Evolutionary conservation across 2,888 invertebrate species (phyloP).

Genomic region (Andrena praecox): DNA sequence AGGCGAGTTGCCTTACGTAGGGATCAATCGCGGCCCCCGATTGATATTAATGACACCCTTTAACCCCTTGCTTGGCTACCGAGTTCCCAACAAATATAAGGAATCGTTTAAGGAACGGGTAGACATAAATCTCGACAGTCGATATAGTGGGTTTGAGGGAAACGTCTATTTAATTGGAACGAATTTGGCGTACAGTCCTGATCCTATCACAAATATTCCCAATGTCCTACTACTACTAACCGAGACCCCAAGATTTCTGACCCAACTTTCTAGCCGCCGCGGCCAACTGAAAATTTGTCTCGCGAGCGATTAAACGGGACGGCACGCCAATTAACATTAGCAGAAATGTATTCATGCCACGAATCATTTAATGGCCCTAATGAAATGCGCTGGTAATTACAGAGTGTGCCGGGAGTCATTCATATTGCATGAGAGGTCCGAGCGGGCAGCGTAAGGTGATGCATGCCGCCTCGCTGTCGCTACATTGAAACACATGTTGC

Average conservation of each 20-base stretch:
- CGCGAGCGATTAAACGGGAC: background rate
- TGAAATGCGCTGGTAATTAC: conserved; percentile 79
- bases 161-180: background rate
- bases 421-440: conserved; percentile 77
- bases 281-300: conserved; percentile 2
- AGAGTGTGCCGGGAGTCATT: conserved; percentile 76
- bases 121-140: conserved; percentile 43
- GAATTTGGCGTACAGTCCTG: background rate
- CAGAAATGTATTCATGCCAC: conserved; percentile 74
- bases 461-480: conserved; percentile 68
- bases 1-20: conserved; percentile 49
- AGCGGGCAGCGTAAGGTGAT: conserved; percentile 70
- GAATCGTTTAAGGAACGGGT: conserved; percentile 19
- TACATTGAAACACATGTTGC: conserved; percentile 76
- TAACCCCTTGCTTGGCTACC: conserved; percentile 67
- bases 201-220: no score
- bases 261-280: no score
- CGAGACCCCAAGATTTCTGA: background rate
- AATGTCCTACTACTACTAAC: background rate
- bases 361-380: conserved; percentile 80
- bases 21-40: conserved; percentile 70
- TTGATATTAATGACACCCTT: conserved; percentile 75
- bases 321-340: conserved; percentile 58
- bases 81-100: conserved; percentile 28
- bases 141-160: conserved; percentile 11